Evolutionary conservation across 2,888 invertebrate species (phyloP).

Genomic region (Tortrix viridana): DNA sequence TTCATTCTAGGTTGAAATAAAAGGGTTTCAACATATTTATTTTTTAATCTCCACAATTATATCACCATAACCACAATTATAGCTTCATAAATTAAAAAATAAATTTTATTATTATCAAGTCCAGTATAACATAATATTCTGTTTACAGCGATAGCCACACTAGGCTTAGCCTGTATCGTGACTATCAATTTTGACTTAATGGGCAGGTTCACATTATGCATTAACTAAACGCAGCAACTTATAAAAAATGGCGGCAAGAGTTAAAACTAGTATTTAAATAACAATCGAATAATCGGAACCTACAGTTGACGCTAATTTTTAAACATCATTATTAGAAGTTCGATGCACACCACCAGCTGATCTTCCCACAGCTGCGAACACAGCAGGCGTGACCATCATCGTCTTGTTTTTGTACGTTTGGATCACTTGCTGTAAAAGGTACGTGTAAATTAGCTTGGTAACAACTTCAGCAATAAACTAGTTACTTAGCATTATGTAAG

Average conservation of each 20-base stretch:
- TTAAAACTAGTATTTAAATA: background rate
- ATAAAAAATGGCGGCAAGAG: background rate
- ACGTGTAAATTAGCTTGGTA: background rate
- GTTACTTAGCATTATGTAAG: background rate
- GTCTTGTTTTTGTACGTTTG: constrained; percentile 86
- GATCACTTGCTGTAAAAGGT: constrained; percentile 86
- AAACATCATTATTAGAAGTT: background rate
- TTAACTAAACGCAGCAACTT: background rate
- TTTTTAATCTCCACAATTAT: no score
- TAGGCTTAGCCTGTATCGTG: no score
- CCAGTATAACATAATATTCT: no score
- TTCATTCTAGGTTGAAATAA: no score
- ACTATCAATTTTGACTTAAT: no score
- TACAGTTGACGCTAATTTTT: background rate
- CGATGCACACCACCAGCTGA: constrained; percentile 41
- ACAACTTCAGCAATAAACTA: background rate
- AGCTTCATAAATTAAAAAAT: no score
- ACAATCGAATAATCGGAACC: no score
- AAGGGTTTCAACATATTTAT: no score
- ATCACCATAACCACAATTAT: no score
- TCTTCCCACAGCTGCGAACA: constrained; percentile 71
- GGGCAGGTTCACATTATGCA: no score
- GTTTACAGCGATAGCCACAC: no score
- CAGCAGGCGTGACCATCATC: constrained; percentile 75
- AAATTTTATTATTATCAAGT: no score